Conservation (phyloP, 2,113 vertebrate species). For the chimpanzee (Pan troglodytes) region NHGRI_mPanTro3-v2.1_pri NC_072407.2:105819501-105820000, state of each 20-base stretch:
- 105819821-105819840: not conserved
- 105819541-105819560: not conserved
- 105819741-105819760: not conserved
- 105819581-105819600: not conserved
- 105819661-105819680: not conserved
- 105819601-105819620: not conserved
- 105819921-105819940: not conserved
- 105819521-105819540: not conserved
- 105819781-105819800: not conserved
- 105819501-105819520: not conserved
- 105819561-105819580: not conserved
- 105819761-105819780: not conserved
- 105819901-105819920: not conserved
- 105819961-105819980: not conserved
- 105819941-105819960: not conserved
- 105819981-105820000: not conserved
- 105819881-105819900: not conserved
- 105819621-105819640: not conserved
- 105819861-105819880: not conserved
- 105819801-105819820: not conserved
- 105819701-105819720: not conserved
- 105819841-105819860: not conserved
- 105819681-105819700: not conserved
- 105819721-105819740: not conserved
- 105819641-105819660: not conserved